Evolutionary conservation across 2,797 vertebrate genomes (phyloP).

Genomic region (Cyprinodon diabolis): DNA sequence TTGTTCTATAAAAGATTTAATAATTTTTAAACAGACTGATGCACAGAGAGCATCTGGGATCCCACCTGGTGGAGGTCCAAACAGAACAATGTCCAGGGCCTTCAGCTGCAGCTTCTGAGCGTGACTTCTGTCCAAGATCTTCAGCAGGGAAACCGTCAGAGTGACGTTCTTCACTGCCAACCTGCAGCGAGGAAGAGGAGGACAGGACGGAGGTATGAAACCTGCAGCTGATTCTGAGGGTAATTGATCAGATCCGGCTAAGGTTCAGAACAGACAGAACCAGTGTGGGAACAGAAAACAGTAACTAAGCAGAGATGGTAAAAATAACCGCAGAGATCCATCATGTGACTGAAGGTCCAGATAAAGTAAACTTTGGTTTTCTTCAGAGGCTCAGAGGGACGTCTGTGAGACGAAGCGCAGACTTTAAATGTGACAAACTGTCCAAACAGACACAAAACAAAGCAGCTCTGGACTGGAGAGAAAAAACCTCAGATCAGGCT

Average conservation of each 20-base stretch:
- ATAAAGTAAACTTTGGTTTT: no score
- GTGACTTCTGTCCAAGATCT: slow-evolving; percentile 90
- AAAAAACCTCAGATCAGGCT: background rate
- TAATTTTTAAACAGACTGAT: no score
- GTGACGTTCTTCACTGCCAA: slow-evolving; percentile 91
- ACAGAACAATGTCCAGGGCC: slow-evolving; percentile 91
- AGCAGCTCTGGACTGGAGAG: background rate
- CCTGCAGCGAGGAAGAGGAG: slow-evolving; percentile 65
- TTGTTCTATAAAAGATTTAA: no score
- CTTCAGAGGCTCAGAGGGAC: no score
- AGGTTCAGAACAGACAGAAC: no score
- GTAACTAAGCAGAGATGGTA: background rate
- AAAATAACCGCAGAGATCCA: background rate
- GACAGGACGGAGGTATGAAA: background rate
- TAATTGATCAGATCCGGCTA: no score
- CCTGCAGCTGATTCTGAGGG: background rate
- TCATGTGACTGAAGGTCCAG: no score
- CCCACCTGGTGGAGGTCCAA: slow-evolving; percentile 74
- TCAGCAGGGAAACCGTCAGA: slow-evolving; percentile 84
- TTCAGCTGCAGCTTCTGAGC: slow-evolving; percentile 94
- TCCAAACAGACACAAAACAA: no score
- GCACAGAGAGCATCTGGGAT: background rate
- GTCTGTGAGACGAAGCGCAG: no score
- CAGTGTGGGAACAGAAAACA: no score
- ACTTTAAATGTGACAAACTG: no score